phyloP scores from a whole-genome alignment of 2,888 invertebrate species.

The Colostygia pectinataria region DNA sequence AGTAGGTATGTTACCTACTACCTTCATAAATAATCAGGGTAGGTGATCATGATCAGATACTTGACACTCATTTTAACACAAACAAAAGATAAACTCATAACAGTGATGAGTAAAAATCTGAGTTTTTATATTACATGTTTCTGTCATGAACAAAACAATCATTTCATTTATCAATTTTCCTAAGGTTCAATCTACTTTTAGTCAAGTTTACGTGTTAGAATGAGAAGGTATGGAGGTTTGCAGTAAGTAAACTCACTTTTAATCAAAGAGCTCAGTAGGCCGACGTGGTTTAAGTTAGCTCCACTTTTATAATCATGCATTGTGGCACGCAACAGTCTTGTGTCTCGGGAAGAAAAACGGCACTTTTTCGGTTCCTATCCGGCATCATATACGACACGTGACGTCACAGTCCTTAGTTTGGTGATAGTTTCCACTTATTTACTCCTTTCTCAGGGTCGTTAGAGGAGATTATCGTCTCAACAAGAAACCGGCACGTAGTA shows the following conservation, averaged over 20 bases:
- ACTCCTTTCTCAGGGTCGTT: slow-evolving; percentile 55
- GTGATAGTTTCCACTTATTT: slow-evolving; percentile 63
- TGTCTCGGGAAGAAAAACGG: slow-evolving; percentile 65
- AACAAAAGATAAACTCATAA: background rate
- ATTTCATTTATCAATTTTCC: background rate
- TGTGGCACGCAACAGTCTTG: slow-evolving; percentile 68
- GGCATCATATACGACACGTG: slow-evolving; percentile 74
- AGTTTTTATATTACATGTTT: background rate
- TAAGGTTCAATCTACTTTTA: slow-evolving; percentile 1
- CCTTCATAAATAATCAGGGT: too few species aligned
- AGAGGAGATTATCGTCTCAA: slow-evolving; percentile 57
- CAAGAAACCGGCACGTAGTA: slow-evolving; percentile 58
- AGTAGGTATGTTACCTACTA: too few species aligned
- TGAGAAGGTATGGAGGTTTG: slow-evolving; percentile 35
- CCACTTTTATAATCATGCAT: slow-evolving; percentile 79
- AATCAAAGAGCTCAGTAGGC: slow-evolving; percentile 72
- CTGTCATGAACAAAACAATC: background rate
- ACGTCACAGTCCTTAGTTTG: slow-evolving; percentile 75
- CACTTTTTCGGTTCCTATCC: slow-evolving; percentile 78
- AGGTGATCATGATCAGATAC: background rate
- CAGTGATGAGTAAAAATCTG: too few species aligned
- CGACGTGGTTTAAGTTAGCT: slow-evolving; percentile 73
- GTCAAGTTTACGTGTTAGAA: slow-evolving; percentile 17
- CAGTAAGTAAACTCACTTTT: slow-evolving; percentile 72
- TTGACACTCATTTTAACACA: background rate